A percentile compares a stretch with the other conserved stretches of the same genome.
These are phyloP conservation scores for Teleiodes luculella DNA, from an alignment of 2,888 invertebrate genomes.

Conservation along the genomic window DNA sequence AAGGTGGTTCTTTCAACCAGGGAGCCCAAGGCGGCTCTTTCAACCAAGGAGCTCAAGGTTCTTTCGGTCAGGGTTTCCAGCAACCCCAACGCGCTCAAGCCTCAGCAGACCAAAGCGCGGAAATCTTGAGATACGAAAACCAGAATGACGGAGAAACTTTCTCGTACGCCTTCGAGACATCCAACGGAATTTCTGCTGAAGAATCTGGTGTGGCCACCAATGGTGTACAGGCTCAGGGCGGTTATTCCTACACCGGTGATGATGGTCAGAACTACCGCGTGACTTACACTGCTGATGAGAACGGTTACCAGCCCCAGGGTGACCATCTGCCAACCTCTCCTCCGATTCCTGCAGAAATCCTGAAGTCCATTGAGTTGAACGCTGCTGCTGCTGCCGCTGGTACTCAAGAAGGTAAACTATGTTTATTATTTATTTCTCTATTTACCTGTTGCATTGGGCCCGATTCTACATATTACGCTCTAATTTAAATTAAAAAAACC, in stretches of 20 bases:
- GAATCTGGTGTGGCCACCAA: slow-evolving; percentile 66
- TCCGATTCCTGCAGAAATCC: slow-evolving; percentile 67
- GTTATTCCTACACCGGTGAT: slow-evolving; percentile 64
- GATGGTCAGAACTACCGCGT: slow-evolving; percentile 63
- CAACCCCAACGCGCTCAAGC: slow-evolving; percentile 61
- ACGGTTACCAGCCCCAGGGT: slow-evolving; percentile 64
- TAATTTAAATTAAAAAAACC: too few relatives aligned
- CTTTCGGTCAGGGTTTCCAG: slow-evolving; percentile 25
- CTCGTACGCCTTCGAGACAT: slow-evolving; percentile 65
- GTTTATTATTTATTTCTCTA: slow-evolving; percentile 1
- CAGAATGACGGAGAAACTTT: slow-evolving; percentile 65
- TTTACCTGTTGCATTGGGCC: too few relatives aligned
- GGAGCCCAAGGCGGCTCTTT: slow-evolving; percentile 13
- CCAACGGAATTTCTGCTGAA: slow-evolving; percentile 69
- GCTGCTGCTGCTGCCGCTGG: slow-evolving; percentile 67
- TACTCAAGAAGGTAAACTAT: slow-evolving; percentile 61
- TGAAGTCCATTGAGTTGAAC: slow-evolving; percentile 64
- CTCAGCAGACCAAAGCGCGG: slow-evolving; percentile 54
- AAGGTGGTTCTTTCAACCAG: too few relatives aligned
- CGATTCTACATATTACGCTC: too few relatives aligned
- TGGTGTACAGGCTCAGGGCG: slow-evolving; percentile 67
- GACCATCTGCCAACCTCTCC: slow-evolving; percentile 67
- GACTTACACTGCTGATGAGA: slow-evolving; percentile 69
- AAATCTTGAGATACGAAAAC: slow-evolving; percentile 59
- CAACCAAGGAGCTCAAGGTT: slow-evolving; percentile 23